Evolutionary conservation across 2,797 vertebrate genomes (phyloP), one percentile per base, ranked within the genome.

Genomic region (Antennarius maculatus): DNA sequence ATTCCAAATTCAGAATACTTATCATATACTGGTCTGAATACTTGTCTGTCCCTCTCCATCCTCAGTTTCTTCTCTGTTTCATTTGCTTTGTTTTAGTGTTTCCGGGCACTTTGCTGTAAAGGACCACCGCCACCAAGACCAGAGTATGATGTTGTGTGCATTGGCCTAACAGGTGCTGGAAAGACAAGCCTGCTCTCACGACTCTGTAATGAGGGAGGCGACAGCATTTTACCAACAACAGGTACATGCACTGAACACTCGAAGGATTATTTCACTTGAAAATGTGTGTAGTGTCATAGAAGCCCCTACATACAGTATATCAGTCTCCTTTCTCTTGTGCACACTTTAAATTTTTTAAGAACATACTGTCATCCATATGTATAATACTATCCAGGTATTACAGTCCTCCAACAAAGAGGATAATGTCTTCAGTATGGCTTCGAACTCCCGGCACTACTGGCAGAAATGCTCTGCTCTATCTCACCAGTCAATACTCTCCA

Each of bases 121-220:
- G 96, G 95, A 87, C 95, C 97, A 0, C 96, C 96, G 0, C 95
- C 96, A 3, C 95, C 96, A 2, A 92, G 96, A 89, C 95, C 96
- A 16, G 98, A 99, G 71, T 99, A 97, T 88, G 97, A 99, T 74
- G 95, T 99, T 85, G 97, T 99, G 81, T 99, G 98, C 90, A 97
- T 99, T 82, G 98, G 98, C 71, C 95, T 99, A 88, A 95, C 95
- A 0, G 96, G 96, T 66, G 96, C 98, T 48, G 98, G 97, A 78
- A 99, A 99, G 91, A 97, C 95, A 66, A 98, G 95, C 84, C 92
- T 99, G 76, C 92, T 99, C 54, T 96, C 96, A 23, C 94, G 95
- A 52, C 96, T 99, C 66, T 98, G 97, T 84, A 96, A 95, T 3
- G 98, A 99, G 92, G 95, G 91, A 76, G 87, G 90, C 0, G 95